phyloP scores from a whole-genome alignment of 1,140 invertebrate species.

The Nixonia krombeini region DNA sequence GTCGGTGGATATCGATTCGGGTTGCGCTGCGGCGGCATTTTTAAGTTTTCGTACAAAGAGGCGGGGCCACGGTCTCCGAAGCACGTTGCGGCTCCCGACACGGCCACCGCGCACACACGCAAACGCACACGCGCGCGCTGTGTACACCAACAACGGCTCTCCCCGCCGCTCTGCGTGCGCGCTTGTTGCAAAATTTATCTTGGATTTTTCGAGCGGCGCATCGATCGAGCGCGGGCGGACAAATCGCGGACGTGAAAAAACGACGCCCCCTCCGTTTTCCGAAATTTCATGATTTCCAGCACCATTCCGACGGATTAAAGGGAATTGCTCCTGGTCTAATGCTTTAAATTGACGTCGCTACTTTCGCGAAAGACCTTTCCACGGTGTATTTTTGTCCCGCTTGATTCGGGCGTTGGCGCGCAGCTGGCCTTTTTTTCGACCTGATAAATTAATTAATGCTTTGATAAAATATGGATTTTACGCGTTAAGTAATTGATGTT shows the following conservation, averaged over 20 bases:
- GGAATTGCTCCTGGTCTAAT: neutral
- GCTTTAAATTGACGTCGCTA: neutral
- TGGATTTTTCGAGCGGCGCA: slow-evolving; percentile 40
- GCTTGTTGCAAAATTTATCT: slow-evolving; percentile 47
- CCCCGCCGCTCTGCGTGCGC: neutral
- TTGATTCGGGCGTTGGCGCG: too few relatives aligned
- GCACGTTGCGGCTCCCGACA: slow-evolving; percentile 59
- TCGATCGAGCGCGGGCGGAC: slow-evolving; percentile 34
- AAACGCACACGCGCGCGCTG: slow-evolving; percentile 24
- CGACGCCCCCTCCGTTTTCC: too few relatives aligned
- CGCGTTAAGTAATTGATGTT: too few relatives aligned
- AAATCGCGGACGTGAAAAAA: slow-evolving; percentile 29
- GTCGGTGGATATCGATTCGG: slow-evolving; percentile 80
- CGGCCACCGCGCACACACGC: slow-evolving; percentile 16
- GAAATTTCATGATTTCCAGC: slow-evolving; percentile 25
- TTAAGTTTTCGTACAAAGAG: slow-evolving; percentile 75
- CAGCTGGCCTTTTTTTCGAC: too few relatives aligned
- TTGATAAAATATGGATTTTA: too few relatives aligned
- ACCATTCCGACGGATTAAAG: slow-evolving; percentile 4
- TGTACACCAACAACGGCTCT: too few relatives aligned
- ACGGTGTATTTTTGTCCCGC: too few relatives aligned
- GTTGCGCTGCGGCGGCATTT: slow-evolving; percentile 82
- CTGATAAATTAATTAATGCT: too few relatives aligned
- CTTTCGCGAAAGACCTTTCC: neutral
- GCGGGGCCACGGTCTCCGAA: slow-evolving; percentile 58